These are phyloP conservation scores for Mamestra configurata DNA, from an alignment of 1,140 invertebrate genomes.

Conservation along the genomic window DNA sequence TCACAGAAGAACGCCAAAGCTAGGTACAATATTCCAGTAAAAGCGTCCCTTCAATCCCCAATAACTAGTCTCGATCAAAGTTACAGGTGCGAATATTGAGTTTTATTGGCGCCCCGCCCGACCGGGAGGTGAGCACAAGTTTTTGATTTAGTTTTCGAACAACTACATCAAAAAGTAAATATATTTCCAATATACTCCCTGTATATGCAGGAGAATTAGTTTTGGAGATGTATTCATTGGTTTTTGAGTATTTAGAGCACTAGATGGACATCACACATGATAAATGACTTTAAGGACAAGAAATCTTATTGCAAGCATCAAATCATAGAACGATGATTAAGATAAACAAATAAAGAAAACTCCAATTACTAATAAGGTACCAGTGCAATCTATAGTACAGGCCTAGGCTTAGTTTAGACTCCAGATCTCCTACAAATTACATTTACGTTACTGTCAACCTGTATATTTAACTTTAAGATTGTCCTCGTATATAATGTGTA, in stretches of 20 bases:
- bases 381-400: too few relatives aligned
- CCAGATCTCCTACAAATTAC: too few relatives aligned
- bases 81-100: constrained; percentile 69
- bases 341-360: too few relatives aligned
- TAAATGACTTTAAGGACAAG: too few relatives aligned
- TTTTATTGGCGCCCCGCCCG: constrained; percentile 69
- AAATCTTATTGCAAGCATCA: too few relatives aligned
- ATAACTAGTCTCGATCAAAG: constrained; percentile 19
- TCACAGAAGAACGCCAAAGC: neutral
- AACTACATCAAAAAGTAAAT: constrained; percentile 15
- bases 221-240: neutral
- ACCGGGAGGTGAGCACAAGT: constrained; percentile 1
- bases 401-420: too few relatives aligned
- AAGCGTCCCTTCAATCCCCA: neutral
- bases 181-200: constrained; percentile 6
- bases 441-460: too few relatives aligned
- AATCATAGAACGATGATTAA: too few relatives aligned
- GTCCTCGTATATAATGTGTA: too few relatives aligned
- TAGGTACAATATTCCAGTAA: neutral
- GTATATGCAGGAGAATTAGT: neutral
- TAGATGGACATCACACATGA: neutral
- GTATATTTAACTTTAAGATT: too few relatives aligned
- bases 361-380: too few relatives aligned
- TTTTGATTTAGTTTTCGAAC: constrained; percentile 42
- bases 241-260: neutral